Conservation (phyloP, 1,140 invertebrate species). For the Drosophila insularis region DNA sequence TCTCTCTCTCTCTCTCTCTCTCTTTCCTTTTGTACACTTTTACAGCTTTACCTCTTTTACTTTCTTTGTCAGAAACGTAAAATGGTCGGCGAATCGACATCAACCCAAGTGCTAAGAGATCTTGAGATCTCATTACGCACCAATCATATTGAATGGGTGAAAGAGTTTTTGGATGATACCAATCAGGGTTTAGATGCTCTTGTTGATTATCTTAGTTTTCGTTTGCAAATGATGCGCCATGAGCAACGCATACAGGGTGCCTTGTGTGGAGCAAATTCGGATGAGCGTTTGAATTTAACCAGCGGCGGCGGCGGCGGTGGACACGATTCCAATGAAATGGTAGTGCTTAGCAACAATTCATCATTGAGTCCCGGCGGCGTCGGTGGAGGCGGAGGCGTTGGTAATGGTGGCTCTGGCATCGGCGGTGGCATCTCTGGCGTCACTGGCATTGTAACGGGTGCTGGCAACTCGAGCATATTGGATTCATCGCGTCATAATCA, state of each 20-base stretch:
- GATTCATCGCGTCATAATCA: slow-evolving; percentile 35
- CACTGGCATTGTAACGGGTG: neutral
- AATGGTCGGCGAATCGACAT: slow-evolving; percentile 98
- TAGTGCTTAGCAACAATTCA: slow-evolving; percentile 54
- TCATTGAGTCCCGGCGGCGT: slow-evolving; percentile 48
- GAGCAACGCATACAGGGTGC: slow-evolving; percentile 90
- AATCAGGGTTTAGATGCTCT: slow-evolving; percentile 98
- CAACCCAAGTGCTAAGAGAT: slow-evolving; percentile 98
- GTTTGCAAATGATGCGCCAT: slow-evolving; percentile 95
- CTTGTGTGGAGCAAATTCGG: slow-evolving; percentile 85
- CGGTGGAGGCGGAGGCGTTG: neutral
- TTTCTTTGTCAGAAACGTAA: slow-evolving; percentile 94
- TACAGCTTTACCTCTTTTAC: slow-evolving; percentile 83
- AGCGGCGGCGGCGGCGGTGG: slow-evolving; percentile 49
- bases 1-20: slow-evolving; percentile 24
- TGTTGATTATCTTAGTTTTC: slow-evolving; percentile 98
- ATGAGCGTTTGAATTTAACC: slow-evolving; percentile 84
- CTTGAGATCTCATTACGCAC: slow-evolving; percentile 99
- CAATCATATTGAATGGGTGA: slow-evolving; percentile 99
- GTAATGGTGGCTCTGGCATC: neutral
- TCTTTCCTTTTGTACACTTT: slow-evolving; percentile 69
- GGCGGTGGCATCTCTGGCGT: neutral
- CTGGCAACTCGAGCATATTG: slow-evolving; percentile 32
- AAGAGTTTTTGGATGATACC: slow-evolving; percentile 97
- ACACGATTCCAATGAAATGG: slow-evolving; percentile 45